Evolutionary conservation across 2,113 vertebrate genomes (phyloP).

Genomic region (Nicator chloris): DNA sequence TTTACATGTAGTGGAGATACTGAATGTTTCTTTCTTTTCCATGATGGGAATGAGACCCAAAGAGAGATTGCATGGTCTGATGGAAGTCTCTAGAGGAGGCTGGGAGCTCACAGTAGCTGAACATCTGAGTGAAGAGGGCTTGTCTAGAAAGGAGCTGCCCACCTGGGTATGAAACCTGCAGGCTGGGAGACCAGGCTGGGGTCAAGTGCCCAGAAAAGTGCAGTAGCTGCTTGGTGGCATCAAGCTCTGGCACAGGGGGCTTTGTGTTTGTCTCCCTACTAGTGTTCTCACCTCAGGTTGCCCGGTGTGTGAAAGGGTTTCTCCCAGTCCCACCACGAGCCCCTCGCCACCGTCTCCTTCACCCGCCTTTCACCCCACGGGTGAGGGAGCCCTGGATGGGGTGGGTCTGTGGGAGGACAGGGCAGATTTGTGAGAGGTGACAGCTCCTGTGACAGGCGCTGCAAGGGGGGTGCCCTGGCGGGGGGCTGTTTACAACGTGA

Average conservation of each 20-base stretch:
- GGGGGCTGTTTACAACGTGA: not conserved
- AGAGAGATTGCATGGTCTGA: not conserved
- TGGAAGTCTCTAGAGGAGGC: not conserved
- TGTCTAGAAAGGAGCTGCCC: not conserved
- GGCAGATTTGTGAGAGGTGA: not conserved
- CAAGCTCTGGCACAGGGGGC: rapidly evolving
- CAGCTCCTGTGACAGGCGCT: not conserved
- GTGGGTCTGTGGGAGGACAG: not conserved
- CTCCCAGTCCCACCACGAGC: not conserved
- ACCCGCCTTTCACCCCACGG: rapidly evolving
- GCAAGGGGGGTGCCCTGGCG: not conserved
- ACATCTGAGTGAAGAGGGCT: not conserved
- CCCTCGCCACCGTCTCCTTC: rapidly evolving
- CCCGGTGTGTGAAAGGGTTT: not conserved
- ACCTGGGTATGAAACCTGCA: rapidly evolving
- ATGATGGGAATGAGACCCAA: not conserved
- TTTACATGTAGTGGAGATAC: not conserved
- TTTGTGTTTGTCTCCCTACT: not conserved
- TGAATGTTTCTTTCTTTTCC: not conserved
- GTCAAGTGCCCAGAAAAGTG: not conserved
- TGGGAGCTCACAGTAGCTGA: not conserved
- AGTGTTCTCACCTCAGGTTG: not conserved
- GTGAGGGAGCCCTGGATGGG: not conserved
- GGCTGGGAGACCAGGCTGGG: not conserved
- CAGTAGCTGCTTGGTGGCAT: not conserved